Conservation (phyloP, 2,797 vertebrate genomes). For the Lepidocolaptes lacrymiger region DNA sequence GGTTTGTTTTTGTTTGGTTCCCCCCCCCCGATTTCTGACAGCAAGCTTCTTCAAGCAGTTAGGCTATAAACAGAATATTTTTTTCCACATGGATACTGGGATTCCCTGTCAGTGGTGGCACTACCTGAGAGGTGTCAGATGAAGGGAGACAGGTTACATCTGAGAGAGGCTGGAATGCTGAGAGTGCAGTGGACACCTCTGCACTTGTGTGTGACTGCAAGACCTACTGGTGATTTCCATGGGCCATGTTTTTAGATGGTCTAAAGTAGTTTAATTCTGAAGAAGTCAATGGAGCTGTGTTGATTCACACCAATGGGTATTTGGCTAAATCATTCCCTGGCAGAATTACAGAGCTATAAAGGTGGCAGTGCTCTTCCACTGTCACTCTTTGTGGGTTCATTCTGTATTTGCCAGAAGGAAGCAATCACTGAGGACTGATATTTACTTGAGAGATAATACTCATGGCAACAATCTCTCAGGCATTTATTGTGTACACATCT, state of each 20-base stretch:
- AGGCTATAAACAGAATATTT: neutral
- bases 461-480: constrained; percentile 52
- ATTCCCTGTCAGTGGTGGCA: neutral
- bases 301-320: neutral
- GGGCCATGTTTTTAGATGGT: neutral
- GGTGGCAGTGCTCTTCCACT: neutral
- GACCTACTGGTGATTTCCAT: neutral
- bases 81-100: neutral
- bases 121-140: neutral
- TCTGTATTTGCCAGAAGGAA: constrained; percentile 52
- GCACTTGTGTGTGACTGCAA: neutral
- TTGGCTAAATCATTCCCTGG: neutral
- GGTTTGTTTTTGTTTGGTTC: neutral
- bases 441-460: constrained; percentile 56
- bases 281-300: neutral
- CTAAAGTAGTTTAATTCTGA: neutral
- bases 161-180: neutral
- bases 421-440: constrained; percentile 20
- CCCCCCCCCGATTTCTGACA: neutral
- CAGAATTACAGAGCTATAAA: neutral
- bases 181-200: neutral
- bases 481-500: constrained; percentile 40
- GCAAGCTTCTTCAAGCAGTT: neutral
- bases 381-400: neutral
- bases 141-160: neutral